These are phyloP conservation scores for Callorhinus ursinus DNA, from an alignment of 2,113 vertebrate species.

Conservation along the genomic window DNA sequence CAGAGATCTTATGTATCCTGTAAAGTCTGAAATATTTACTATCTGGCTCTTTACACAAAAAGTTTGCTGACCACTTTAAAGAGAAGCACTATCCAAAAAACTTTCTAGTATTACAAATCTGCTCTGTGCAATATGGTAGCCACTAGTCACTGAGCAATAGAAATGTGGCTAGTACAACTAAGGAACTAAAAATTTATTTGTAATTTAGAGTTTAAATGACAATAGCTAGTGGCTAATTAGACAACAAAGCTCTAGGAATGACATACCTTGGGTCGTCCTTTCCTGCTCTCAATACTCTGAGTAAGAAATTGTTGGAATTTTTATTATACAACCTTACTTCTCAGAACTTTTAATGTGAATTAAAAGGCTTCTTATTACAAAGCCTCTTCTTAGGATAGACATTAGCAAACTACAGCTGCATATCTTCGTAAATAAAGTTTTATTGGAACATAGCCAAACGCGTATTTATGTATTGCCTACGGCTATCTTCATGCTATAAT, in stretches of 20 bases:
- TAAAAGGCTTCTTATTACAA: neutral
- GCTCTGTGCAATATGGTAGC: neutral
- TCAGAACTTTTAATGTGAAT: neutral
- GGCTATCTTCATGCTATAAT: neutral
- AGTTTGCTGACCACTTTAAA: neutral
- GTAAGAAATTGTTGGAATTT: neutral
- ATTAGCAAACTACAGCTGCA: neutral
- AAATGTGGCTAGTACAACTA: neutral
- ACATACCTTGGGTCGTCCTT: neutral
- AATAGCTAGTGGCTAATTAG: neutral
- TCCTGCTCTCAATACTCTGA: neutral
- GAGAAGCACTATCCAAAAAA: neutral
- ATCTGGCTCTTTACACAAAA: neutral
- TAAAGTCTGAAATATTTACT: neutral
- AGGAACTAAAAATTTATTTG: neutral
- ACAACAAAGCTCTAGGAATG: neutral
- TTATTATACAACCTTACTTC: slow-evolving; percentile 1
- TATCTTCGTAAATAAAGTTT: neutral
- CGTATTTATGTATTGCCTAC: neutral
- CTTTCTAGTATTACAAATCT: neutral
- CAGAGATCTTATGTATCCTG: neutral
- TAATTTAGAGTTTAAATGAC: neutral
- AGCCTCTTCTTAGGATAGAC: neutral
- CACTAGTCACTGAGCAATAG: neutral
- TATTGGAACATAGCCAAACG: neutral